phyloP scores from a whole-genome alignment of 2,797 vertebrate species.

The Danio choprae region DNA sequence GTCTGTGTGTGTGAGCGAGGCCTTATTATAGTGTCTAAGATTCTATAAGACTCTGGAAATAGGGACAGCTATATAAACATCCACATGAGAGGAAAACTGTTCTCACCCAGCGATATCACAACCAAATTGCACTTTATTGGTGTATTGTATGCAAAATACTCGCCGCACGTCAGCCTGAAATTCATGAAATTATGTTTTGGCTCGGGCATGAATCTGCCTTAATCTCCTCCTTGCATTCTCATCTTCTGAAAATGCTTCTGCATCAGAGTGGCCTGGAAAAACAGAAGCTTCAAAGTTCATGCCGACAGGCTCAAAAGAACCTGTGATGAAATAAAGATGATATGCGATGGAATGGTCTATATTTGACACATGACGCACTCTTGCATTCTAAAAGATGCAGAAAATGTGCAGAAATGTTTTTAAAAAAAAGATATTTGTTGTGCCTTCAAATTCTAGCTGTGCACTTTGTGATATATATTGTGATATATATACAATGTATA shows the following conservation, averaged over 20 bases:
- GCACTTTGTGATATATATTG: no score
- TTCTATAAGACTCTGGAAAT: constrained; percentile 10
- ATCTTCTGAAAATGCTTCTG: constrained; percentile 9
- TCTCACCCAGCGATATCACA: background rate
- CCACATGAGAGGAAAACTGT: background rate
- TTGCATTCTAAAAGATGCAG: background rate
- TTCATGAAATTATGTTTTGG: constrained; percentile 25
- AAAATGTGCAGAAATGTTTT: constrained; percentile 5
- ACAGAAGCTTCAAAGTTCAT: constrained; percentile 15
- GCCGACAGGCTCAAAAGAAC: constrained; percentile 8
- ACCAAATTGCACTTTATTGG: constrained; percentile 21
- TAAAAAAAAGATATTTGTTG: background rate
- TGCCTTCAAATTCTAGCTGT: background rate
- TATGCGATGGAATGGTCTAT: constrained; percentile 1
- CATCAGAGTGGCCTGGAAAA: constrained; percentile 27
- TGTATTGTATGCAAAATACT: constrained; percentile 11
- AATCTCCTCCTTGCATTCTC: constrained; percentile 3
- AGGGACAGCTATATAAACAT: constrained; percentile 30
- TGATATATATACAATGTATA: no score
- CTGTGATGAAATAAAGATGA: constrained; percentile 19
- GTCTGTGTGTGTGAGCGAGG: background rate
- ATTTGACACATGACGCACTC: background rate
- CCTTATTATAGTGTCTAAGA: background rate
- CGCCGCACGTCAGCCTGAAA: constrained; percentile 11
- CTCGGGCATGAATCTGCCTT: background rate